Base-by-base conservation (phyloP, 1,140 invertebrate species). In the Physella acuta region DNA sequence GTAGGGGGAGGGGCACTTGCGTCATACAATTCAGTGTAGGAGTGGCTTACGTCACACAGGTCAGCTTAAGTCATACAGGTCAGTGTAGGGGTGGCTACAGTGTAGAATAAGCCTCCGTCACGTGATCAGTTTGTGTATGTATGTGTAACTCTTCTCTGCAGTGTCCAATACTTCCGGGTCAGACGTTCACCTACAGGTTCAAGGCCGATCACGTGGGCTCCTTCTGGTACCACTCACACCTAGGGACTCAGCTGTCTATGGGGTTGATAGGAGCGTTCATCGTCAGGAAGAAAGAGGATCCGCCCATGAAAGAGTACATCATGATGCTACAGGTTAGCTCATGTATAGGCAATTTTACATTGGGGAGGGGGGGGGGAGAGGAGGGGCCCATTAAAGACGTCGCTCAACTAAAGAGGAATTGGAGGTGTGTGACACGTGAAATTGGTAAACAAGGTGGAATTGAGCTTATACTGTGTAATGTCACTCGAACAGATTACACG, bases 111-210 rank as follows among this genome's bases (percentile, higher is more conserved):
- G n/a, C n/a, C n/a, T n/a, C n/a, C n/a, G n/a, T n/a, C n/a, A n/a
- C n/a, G n/a, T n/a, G n/a, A n/a, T n/a, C n/a, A n/a, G n/a, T n/a
- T n/a, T n/a, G n/a, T n/a, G n/a, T n/a, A n/a, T n/a, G 39, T 44
- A 44, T 44, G 8, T 44, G 8, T 44, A 44, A 44, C 39, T 44
- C 20, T 44, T 44, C 3, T 60, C 24, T 28, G 8, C 94, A 96
- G 82, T 95, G 94, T 84, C 93, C 94, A 3, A 95, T 96, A 76
- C 86, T 88, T 68, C 89, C 93, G 79, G 90, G 91, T 76, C 91
- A 92, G 76, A 92, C 90, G 0, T 95, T 95, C 85, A 91, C 91
- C 76, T 94, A 95, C 59, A 67, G 53, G 61, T 94, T 84, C 49
- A 68, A 58, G 36, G 79, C 79, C 0, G 53, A 71, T n/a, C 77